Conservation (phyloP, 2,113 vertebrate species). For the Trochalopteron elliotii region DNA sequence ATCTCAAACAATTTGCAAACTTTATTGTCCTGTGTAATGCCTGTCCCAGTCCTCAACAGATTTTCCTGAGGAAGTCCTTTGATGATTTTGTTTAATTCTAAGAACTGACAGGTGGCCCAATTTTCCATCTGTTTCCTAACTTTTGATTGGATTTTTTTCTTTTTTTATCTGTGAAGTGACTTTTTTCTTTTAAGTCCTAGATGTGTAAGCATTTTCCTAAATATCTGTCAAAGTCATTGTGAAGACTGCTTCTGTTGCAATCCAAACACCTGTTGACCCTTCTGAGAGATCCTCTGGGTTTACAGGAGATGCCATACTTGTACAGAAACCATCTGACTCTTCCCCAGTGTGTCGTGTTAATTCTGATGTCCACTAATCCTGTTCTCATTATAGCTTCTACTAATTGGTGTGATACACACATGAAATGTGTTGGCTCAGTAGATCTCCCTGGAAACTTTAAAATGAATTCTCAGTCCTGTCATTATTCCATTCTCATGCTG, state of each 20-base stretch:
- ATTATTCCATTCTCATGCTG: background rate
- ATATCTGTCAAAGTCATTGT: background rate
- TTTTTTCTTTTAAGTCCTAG: background rate
- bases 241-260: accelerated
- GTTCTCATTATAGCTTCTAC: background rate
- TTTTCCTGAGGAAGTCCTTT: background rate
- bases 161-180: accelerated
- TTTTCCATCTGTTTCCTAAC: background rate
- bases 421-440: background rate
- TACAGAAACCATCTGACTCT: background rate
- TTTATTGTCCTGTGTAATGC: background rate
- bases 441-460: background rate
- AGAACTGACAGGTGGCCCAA: background rate
- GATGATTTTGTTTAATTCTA: background rate
- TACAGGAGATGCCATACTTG: background rate
- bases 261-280: background rate
- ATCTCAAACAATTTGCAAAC: background rate
- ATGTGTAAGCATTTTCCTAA: background rate
- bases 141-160: background rate
- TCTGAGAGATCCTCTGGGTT: background rate
- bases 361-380: background rate
- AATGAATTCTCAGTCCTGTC: background rate
- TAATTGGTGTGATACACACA: background rate
- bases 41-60: background rate
- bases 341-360: background rate